Evolutionary conservation across 2,888 invertebrate species (phyloP).

Genomic region (Oscheius sp.): DNA sequence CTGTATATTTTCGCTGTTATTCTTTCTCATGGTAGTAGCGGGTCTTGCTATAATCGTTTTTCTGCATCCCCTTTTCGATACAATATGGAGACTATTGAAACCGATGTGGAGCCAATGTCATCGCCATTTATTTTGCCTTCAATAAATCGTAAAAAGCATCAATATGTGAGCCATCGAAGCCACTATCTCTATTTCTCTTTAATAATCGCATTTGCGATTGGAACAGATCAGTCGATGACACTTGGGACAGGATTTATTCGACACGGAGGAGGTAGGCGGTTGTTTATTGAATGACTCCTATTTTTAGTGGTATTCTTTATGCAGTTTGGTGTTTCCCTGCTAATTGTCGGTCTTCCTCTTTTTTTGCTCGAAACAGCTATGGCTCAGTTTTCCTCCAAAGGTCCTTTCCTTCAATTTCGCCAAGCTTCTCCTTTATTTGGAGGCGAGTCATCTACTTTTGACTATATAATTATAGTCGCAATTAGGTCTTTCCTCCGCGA

Average conservation of each 20-base stretch:
- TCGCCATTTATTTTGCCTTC: conserved; percentile 1
- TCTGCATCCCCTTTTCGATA: background rate
- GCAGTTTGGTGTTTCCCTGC: background rate
- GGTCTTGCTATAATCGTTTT: background rate
- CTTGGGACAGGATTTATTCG: background rate
- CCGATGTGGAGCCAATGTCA: background rate
- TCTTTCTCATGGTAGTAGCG: background rate
- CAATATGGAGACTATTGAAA: conserved; percentile 2
- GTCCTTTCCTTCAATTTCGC: conserved; percentile 4
- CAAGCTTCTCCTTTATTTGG: conserved; percentile 4
- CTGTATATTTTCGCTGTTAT: no score
- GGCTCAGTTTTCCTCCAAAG: background rate
- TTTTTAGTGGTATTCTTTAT: background rate
- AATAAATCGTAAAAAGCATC: background rate
- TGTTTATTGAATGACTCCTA: no score
- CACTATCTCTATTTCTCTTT: background rate
- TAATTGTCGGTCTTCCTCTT: background rate
- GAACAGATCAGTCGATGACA: background rate
- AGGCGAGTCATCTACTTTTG: background rate
- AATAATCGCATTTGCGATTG: background rate
- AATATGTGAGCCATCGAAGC: background rate
- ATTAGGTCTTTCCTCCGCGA: background rate
- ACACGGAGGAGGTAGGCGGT: background rate
- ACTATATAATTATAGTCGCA: background rate
- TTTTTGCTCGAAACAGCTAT: background rate